A percentile compares a stretch with the other conserved stretches of the same genome.
Conservation (phyloP, 2,113 vertebrate species). For the Orthochromis malagaraziensis region DNA sequence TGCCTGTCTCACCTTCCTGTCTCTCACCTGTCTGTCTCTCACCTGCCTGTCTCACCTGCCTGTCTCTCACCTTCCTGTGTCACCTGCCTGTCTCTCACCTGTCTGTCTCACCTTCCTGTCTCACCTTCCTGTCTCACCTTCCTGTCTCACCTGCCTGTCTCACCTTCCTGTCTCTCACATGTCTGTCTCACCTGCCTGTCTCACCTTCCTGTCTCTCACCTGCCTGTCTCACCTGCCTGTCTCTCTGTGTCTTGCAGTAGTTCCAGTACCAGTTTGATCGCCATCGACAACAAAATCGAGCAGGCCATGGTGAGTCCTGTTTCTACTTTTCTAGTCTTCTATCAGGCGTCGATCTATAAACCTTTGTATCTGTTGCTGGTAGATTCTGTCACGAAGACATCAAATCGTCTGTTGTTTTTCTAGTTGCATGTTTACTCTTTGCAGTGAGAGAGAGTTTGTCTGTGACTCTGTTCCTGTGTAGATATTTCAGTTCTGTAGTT, state of each 20-base stretch:
- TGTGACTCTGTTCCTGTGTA: background rate
- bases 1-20: background rate
- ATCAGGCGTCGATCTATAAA: background rate
- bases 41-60: accelerated
- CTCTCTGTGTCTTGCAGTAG: slow-evolving; percentile 51
- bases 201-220: no score
- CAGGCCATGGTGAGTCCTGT: slow-evolving; percentile 76
- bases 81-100: background rate
- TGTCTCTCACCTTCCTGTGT: accelerated
- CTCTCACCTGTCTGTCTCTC: background rate
- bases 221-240: background rate
- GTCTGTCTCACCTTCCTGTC: no score
- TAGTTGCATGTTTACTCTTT: background rate
- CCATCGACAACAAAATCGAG: slow-evolving; percentile 81
- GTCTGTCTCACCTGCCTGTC: accelerated
- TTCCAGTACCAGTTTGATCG: slow-evolving; percentile 65
- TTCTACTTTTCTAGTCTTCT: background rate
- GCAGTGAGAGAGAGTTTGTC: background rate
- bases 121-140: background rate
- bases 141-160: background rate
- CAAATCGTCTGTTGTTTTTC: background rate
- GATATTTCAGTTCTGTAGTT: background rate
- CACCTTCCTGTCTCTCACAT: accelerated
- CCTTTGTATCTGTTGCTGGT: accelerated
- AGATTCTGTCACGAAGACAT: background rate